Percentiles rank a stretch among this genome's conserved stretches.
Evolutionary conservation across 1,140 invertebrate species (phyloP).

Genomic region (Cheumatopsyche charites): DNA sequence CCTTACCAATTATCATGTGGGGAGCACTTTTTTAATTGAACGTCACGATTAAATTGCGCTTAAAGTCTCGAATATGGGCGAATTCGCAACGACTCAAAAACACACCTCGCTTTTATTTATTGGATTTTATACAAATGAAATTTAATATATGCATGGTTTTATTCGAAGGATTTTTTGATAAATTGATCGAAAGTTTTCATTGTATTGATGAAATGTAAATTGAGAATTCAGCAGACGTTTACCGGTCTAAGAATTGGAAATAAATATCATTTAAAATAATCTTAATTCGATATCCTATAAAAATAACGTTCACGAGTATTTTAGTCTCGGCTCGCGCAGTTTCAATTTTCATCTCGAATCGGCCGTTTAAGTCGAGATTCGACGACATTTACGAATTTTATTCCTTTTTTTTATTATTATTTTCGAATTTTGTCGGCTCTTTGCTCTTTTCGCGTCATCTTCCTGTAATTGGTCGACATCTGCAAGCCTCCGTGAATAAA

Average conservation of each 20-base stretch:
- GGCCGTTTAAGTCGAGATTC: no score
- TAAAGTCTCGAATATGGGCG: constrained; percentile 34
- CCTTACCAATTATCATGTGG: constrained; percentile 28
- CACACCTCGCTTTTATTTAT: constrained; percentile 3
- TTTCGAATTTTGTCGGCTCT: background rate
- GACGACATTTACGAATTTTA: no score
- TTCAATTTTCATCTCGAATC: no score
- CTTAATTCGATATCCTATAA: no score
- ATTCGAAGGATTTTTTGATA: no score
- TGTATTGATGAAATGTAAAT: no score
- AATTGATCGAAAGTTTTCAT: no score
- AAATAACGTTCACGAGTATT: no score
- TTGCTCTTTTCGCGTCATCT: constrained; percentile 1
- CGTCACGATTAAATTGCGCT: constrained; percentile 43
- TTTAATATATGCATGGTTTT: background rate
- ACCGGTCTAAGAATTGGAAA: no score
- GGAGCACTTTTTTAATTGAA: constrained; percentile 38
- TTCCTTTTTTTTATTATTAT: background rate
- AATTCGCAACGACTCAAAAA: background rate
- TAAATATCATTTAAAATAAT: no score
- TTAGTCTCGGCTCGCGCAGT: no score
- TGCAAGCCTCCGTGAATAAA: constrained; percentile 1
- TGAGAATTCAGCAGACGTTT: no score
- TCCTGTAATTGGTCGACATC: constrained; percentile 18
- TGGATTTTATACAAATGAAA: background rate